Evolutionary conservation across 2,888 invertebrate species (phyloP).

Genomic region (Lypha dubia): DNA sequence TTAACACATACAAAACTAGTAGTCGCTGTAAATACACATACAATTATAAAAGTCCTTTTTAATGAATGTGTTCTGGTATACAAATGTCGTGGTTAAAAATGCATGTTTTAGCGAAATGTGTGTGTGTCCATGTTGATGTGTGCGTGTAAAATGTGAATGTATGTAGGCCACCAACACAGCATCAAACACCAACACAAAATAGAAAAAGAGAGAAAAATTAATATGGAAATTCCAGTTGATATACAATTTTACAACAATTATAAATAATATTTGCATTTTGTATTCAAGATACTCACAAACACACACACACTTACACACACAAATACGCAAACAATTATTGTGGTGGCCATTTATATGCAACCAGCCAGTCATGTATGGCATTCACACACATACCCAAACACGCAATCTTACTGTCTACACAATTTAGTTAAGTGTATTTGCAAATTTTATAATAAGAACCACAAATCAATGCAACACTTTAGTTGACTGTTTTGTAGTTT

Average conservation of each 20-base stretch:
- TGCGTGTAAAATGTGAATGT: constrained; percentile 32
- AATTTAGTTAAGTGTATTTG: constrained; percentile 42
- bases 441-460: constrained; percentile 47
- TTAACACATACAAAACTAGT: background rate
- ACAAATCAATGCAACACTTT: constrained; percentile 68
- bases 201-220: constrained; percentile 12
- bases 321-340: too few relatives aligned
- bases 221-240: constrained; percentile 34
- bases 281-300: too few relatives aligned
- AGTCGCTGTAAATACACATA: constrained; percentile 14
- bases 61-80: background rate
- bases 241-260: constrained; percentile 57
- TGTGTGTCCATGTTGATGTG: constrained; percentile 18
- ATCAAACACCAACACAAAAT: background rate
- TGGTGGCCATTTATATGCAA: constrained; percentile 25
- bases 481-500: constrained; percentile 35
- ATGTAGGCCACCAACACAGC: constrained; percentile 29
- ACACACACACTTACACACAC: too few relatives aligned
- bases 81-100: background rate
- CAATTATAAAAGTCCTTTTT: constrained; percentile 15
- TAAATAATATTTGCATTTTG: constrained; percentile 63
- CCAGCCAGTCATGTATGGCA: background rate
- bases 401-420: background rate
- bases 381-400: background rate
- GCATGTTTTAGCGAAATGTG: background rate